Percentiles rank a stretch among this genome's conserved stretches.
Conservation (phyloP, 2,113 vertebrate genomes). For the Pica pica region DNA sequence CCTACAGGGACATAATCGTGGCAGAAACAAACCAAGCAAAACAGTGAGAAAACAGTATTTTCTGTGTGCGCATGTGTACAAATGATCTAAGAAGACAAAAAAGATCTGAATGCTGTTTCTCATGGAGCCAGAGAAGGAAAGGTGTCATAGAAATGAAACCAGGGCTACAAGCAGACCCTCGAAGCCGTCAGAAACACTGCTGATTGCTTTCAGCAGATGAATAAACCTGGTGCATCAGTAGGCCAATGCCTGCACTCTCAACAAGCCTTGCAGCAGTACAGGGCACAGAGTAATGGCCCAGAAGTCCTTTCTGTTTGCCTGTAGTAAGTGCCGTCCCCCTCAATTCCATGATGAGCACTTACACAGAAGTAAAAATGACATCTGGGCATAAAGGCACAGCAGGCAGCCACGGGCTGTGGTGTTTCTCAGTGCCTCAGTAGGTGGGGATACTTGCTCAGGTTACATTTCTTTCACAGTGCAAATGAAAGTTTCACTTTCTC, state of each 20-base stretch:
- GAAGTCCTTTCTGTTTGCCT: background rate
- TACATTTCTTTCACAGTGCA: background rate
- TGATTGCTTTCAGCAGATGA: background rate
- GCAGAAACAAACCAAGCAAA: background rate
- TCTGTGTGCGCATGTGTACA: background rate
- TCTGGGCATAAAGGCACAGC: background rate
- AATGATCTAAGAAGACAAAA: background rate
- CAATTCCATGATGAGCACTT: background rate
- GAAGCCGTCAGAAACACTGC: background rate
- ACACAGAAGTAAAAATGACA: background rate
- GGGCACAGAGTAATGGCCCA: background rate
- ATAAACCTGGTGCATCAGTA: background rate
- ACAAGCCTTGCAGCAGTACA: background rate
- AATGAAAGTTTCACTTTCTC: background rate
- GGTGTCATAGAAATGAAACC: background rate
- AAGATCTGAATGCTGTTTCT: background rate
- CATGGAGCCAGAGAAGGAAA: background rate
- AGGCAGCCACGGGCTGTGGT: fast-evolving
- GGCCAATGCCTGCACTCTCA: background rate
- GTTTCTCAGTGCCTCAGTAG: background rate
- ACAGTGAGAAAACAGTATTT: background rate
- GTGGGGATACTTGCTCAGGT: background rate
- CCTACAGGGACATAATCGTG: background rate
- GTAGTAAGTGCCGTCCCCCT: background rate
- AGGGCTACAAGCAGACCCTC: background rate